Percentiles rank a stretch among this genome's conserved stretches.
These are phyloP conservation scores for Catharus ustulatus DNA, from an alignment of 2,797 vertebrate genomes.

Conservation along the genomic window DNA sequence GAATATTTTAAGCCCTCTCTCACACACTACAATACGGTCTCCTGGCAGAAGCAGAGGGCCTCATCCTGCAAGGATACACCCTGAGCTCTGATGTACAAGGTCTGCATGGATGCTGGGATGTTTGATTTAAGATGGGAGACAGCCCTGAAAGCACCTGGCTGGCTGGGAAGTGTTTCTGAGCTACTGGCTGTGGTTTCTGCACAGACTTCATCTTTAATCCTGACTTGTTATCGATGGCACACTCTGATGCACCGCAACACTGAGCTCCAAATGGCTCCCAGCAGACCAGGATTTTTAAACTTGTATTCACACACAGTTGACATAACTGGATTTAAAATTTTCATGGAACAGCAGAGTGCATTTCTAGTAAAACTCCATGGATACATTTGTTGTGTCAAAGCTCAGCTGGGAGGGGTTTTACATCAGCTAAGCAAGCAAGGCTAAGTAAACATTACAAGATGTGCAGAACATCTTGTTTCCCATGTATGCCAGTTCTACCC, in stretches of 20 bases:
- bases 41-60: neutral
- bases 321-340: conserved; percentile 17
- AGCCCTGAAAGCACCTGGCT: neutral
- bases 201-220: neutral
- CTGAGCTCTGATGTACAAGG: neutral
- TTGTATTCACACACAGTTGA: neutral
- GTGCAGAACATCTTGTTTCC: neutral
- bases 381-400: neutral
- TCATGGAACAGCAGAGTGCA: neutral
- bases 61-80: neutral
- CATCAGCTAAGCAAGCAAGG: neutral
- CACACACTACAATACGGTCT: neutral
- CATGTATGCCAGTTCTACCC: fast-evolving
- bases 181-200: neutral
- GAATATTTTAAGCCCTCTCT: conserved; percentile 36
- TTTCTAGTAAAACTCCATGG: neutral
- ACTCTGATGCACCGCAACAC: fast-evolving
- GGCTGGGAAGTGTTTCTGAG: neutral
- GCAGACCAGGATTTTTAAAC: neutral
- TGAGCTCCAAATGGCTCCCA: neutral
- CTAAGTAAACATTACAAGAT: neutral
- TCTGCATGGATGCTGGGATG: neutral
- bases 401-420: neutral
- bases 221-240: neutral
- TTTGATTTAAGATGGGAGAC: neutral